Evolutionary conservation across 2,888 invertebrate genomes (phyloP), one percentile per base, ranked within the genome.

Genomic region (Podabrus alpinus): DNA sequence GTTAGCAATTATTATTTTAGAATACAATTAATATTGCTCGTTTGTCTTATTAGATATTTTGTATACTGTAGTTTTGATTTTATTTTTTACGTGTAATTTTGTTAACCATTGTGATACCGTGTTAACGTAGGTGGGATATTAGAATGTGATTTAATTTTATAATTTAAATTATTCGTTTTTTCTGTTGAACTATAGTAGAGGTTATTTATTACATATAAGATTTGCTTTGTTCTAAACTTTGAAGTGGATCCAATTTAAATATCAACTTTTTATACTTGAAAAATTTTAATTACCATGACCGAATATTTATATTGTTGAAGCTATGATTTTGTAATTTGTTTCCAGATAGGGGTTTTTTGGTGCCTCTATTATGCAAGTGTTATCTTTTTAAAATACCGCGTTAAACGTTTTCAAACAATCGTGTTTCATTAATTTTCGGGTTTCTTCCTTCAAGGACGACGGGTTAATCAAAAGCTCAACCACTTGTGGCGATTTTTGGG

Each of bases 211-310:
- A 45, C 45, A 45, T 45, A 45, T 45, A 45, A n/a, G 45, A 45
- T n/a, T 45, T 64, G 62, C 62, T 19, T 64, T 64, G 62, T 64
- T 64, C 62, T 64, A 21, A 64, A 64, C 62, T 64, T 64, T 64
- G n/a, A 45, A 45, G 45, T 45, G 45, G 45, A 45, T 45, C 45
- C 16, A 21, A 64, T 64, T 64, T 64, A 64, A 64, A 64, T 64
- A 64, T 19, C 62, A 64, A 64, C 62, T 64, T 64, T 45, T 45
- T 45, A 45, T 45, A 45, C n/a, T 45, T 45, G 45, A 45, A 45
- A 45, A n/a, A 45, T 45, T 45, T 45, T 45, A 45, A 45, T 45
- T 45, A 45, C n/a, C 45, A 45, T 45, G 45, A 45, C 45, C 45
- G 45, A 45, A 45, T 45, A 29, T 29, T 29, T 29, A 29, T 29